phyloP scores from a whole-genome alignment of 2,888 invertebrate species.

The Thereva nobilitata region DNA sequence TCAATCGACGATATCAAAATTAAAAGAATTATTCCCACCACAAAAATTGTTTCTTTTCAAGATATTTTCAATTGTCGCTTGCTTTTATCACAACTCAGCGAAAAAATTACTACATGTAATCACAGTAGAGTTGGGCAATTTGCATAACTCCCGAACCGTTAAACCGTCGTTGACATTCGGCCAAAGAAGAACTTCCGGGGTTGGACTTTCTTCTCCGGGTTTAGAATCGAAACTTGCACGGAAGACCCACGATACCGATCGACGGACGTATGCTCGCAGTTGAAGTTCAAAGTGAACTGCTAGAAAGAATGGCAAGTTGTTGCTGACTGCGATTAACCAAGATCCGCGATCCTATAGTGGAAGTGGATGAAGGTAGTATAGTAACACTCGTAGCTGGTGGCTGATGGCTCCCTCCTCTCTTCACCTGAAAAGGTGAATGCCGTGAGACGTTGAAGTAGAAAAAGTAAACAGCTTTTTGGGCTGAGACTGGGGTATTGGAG shows the following conservation, averaged over 20 bases:
- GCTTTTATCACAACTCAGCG: neutral
- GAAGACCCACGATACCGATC: neutral
- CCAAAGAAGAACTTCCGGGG: constrained; percentile 17
- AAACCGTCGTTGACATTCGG: constrained; percentile 22
- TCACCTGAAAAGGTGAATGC: constrained; percentile 29
- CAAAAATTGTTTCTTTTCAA: too few species aligned
- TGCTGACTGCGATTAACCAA: constrained; percentile 1
- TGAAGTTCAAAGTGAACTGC: constrained; percentile 20
- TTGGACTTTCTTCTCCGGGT: neutral
- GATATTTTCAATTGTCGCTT: too few species aligned
- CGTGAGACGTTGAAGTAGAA: constrained; percentile 7
- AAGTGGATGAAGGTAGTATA: too few species aligned
- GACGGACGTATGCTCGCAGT: constrained; percentile 13
- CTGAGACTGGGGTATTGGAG: too few species aligned
- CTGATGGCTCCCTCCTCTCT: neutral
- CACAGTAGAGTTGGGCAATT: constrained; percentile 2
- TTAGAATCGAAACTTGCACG: too few species aligned
- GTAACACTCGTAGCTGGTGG: too few species aligned
- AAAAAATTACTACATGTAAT: constrained; percentile 9
- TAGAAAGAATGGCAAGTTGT: constrained; percentile 21
- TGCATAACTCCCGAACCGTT: constrained; percentile 23
- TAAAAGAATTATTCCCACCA: too few species aligned
- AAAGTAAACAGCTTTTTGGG: neutral
- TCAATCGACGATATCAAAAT: too few species aligned
- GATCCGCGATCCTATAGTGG: neutral